Percentiles rank a stretch among this genome's conserved stretches.
These are phyloP conservation scores for Lepidochrysops patricia DNA, from an alignment of 2,888 invertebrate species.

Conservation along the genomic window DNA sequence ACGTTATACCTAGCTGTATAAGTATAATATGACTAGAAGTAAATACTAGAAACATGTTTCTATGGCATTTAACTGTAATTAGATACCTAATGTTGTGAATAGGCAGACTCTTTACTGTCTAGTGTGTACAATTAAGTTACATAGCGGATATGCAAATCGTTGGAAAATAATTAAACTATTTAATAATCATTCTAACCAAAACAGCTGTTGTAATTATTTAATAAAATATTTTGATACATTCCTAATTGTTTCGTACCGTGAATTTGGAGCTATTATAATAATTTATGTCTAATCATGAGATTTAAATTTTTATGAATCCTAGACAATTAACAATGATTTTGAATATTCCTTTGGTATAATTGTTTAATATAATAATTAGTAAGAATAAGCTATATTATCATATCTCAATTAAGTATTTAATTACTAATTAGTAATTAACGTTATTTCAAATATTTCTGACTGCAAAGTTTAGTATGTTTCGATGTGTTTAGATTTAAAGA, in stretches of 20 bases:
- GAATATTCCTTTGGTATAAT: not conserved
- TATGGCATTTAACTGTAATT: not conserved
- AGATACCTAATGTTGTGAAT: not conserved
- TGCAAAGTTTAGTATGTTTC: not conserved
- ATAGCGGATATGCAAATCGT: not conserved
- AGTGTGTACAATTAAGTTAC: not conserved
- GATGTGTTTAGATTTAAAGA: not conserved
- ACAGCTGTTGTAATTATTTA: slow-evolving; percentile 6
- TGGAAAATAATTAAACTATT: not conserved
- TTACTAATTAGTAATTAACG: too few species aligned
- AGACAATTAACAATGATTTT: not conserved
- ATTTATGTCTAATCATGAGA: not conserved
- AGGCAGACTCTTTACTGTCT: not conserved
- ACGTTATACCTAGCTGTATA: too few species aligned
- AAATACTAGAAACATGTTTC: not conserved
- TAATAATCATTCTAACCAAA: not conserved
- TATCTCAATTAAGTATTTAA: not conserved
- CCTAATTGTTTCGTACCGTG: not conserved
- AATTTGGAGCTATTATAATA: not conserved
- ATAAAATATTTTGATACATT: not conserved
- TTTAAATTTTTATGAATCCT: not conserved
- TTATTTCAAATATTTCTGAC: not conserved
- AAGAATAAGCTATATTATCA: not conserved
- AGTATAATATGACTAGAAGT: not conserved
- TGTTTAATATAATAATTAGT: not conserved